Conservation (phyloP, 2,797 vertebrate genomes). For the Podargus strigoides region DNA sequence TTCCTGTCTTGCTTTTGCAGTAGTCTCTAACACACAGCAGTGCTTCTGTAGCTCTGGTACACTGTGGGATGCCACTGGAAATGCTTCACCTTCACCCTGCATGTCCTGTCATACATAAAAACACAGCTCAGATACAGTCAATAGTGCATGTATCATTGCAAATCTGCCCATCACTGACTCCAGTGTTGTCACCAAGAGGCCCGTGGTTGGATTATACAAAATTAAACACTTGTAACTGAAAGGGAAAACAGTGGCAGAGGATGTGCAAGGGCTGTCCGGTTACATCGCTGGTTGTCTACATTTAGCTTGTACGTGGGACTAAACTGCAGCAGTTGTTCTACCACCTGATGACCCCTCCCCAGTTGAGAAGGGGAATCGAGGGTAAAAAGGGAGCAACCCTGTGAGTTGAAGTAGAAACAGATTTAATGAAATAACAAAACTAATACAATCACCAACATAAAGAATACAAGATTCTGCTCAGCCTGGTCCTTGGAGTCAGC, state of each 20-base stretch:
- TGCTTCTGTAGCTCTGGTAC: not conserved
- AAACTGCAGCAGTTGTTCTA: no score
- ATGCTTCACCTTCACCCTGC: not conserved
- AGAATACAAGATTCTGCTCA: no score
- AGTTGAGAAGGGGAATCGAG: no score
- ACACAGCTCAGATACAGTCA: not conserved
- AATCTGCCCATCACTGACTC: not conserved
- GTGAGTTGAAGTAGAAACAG: no score
- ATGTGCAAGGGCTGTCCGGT: not conserved
- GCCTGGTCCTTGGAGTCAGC: no score
- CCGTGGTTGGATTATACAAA: not conserved
- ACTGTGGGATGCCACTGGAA: not conserved
- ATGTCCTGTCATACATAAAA: not conserved
- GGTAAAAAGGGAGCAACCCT: no score
- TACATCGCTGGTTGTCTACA: accelerated
- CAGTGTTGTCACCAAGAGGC: not conserved
- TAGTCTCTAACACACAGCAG: not conserved
- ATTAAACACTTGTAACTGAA: not conserved
- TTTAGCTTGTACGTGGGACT: no score
- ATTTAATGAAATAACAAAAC: no score
- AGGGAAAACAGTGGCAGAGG: not conserved
- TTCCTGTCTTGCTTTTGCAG: not conserved
- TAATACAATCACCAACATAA: no score
- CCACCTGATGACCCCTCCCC: no score
- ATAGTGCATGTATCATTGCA: not conserved